These are phyloP conservation scores for Megalops atlanticus DNA, from an alignment of 2,113 vertebrate genomes.

Conservation along the genomic window DNA sequence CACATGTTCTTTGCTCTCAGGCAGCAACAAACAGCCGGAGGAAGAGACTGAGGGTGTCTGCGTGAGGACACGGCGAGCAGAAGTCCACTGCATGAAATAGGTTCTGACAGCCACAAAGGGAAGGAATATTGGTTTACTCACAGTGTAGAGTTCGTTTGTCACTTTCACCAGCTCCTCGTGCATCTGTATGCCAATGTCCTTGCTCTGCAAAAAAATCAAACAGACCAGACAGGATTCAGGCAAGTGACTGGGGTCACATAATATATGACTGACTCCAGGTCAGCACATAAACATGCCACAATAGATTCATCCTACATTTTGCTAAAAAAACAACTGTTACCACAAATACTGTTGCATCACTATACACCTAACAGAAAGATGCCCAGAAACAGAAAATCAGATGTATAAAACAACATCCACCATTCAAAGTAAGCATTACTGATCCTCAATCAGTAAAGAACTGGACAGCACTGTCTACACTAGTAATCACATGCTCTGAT, in stretches of 20 bases:
- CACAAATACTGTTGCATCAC: too few relatives aligned
- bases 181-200: slow-evolving; percentile 98
- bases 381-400: not conserved
- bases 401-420: not conserved
- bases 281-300: not conserved
- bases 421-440: not conserved
- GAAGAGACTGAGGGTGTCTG: too few relatives aligned
- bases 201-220: slow-evolving; percentile 84
- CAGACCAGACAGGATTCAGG: slow-evolving; percentile 3
- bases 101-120: not conserved
- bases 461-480: not conserved
- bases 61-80: not conserved
- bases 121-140: slow-evolving; percentile 67
- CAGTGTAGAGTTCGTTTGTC: slow-evolving; percentile 97
- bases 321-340: not conserved
- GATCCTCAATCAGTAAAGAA: not conserved
- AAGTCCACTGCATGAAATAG: not conserved
- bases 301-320: not conserved
- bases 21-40: not conserved
- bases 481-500: not conserved
- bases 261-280: not conserved
- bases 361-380: not conserved
- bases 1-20: too few relatives aligned
- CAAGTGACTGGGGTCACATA: not conserved
- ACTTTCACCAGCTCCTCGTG: slow-evolving; percentile 97